Evolutionary conservation across 1,140 invertebrate species (phyloP), one percentile per base, ranked within the genome.

Genomic region (Caenorhabditis briggsae): DNA sequence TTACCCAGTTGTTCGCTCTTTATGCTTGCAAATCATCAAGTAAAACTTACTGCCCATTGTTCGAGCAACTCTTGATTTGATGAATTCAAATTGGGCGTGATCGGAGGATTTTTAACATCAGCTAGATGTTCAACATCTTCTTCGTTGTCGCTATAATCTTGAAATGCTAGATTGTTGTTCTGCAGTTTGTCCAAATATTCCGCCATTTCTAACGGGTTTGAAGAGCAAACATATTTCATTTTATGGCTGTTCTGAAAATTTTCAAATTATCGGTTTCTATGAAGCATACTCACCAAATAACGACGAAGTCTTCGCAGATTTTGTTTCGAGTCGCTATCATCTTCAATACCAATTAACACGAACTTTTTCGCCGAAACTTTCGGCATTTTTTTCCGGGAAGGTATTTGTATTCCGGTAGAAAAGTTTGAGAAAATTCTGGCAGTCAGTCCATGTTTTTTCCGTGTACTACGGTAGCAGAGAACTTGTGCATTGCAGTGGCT

Each of bases 21-120:
- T n/a, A 58, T n/a, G 18, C 7, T n/a, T 18, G 7, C 56, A 14
- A 16, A 53, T 53, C 50, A 5, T 12, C 9, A 16, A 53, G 50
- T 12, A 53, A 53, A 11, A 53, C 70, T 78, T 23, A 78, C 70
- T 46, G 70, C 70, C 70, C 70, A 78, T 78, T 50, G 16, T n/a
- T 78, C 70, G 8, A 78, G 33, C 50, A 78, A 8, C 50, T 78
- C 70, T n/a, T 78, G 70, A 23, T 78, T 78, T 50, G 65, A 74
- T 25, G 43, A 74, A 3, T 33, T 33, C 33, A 33, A 33, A 33
- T 33, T 33, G 0, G 33, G 20, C 8, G 16, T 14, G 12, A 50
- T 53, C 46, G 9, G 5, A 8, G 18, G 70, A 23, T 78, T n/a
- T 11, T 50, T 50, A 11, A 11, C n/a, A 5, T 50, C 46, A 12